A percentile compares a stretch with the other conserved stretches of the same genome.
Evolutionary conservation across 2,888 invertebrate species (phyloP).

Genomic region (Venusia cambrica): DNA sequence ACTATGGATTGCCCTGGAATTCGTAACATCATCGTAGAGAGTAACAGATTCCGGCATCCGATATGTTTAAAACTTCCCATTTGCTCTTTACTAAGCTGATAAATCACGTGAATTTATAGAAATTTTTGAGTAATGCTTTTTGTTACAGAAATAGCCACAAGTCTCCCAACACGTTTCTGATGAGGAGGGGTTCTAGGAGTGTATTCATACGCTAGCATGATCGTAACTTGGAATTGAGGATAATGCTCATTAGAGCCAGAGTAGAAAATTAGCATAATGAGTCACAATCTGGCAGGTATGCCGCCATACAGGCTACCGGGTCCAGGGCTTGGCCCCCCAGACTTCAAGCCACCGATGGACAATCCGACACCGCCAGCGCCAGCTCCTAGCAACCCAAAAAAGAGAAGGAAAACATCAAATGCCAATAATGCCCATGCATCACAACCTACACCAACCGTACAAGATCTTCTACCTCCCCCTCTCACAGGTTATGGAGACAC

Average conservation of each 20-base stretch:
- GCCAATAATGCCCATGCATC: conserved; percentile 84
- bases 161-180: conserved; percentile 66
- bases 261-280: conserved; percentile 80
- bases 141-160: conserved; percentile 76
- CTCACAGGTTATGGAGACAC: conserved; percentile 95
- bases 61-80: background rate
- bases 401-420: conserved; percentile 90
- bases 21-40: conserved; percentile 17
- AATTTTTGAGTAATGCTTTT: conserved; percentile 35
- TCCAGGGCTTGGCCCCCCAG: conserved; percentile 85
- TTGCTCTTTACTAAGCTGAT: background rate
- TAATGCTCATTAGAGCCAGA: conserved; percentile 65
- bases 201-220: conserved; percentile 50
- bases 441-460: conserved; percentile 86
- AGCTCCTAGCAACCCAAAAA: conserved; percentile 92
- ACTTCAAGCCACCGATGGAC: conserved; percentile 88
- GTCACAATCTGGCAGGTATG: conserved; percentile 91
- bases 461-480: conserved; percentile 91
- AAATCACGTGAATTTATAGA: background rate
- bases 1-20: conserved; percentile 30
- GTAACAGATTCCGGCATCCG: conserved; percentile 2
- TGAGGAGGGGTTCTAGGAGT: conserved; percentile 65
- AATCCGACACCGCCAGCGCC: conserved; percentile 85
- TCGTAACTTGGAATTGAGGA: conserved; percentile 40
- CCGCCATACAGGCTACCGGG: conserved; percentile 89